Evolutionary conservation across 2,113 vertebrate genomes (phyloP).

Genomic region (Hymenochirus boettgeri): DNA sequence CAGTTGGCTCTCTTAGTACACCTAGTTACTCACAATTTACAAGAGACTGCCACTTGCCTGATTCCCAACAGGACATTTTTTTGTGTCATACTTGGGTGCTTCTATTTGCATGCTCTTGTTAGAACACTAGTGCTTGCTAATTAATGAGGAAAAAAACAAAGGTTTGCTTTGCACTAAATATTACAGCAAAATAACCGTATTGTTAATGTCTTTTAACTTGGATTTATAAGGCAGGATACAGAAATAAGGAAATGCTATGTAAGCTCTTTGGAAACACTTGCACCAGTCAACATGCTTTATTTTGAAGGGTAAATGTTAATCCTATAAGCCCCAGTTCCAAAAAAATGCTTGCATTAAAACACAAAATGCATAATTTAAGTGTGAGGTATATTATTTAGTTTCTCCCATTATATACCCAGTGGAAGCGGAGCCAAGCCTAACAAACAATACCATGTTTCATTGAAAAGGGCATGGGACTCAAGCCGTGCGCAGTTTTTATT

Average conservation of each 20-base stretch:
- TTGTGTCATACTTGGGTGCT: too few species aligned
- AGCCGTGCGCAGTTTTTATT: conserved; percentile 52
- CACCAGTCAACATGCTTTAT: conserved; percentile 35
- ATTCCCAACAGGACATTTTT: too few species aligned
- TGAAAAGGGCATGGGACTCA: conserved; percentile 48
- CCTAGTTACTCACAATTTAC: too few species aligned
- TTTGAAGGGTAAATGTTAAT: conserved; percentile 41
- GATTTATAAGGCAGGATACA: conserved; percentile 4
- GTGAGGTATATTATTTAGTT: conserved; percentile 41
- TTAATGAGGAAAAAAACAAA: too few species aligned
- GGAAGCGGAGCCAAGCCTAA: conserved; percentile 47
- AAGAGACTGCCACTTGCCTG: too few species aligned
- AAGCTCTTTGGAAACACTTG: conserved; percentile 36
- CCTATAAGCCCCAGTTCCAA: conserved; percentile 47
- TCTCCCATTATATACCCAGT: conserved; percentile 42
- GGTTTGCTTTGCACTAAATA: background rate
- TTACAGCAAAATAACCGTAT: background rate
- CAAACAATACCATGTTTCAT: conserved; percentile 48
- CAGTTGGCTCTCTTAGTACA: too few species aligned
- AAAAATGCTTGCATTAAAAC: conserved; percentile 39
- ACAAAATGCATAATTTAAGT: conserved; percentile 44
- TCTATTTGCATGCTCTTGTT: too few species aligned
- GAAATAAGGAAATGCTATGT: conserved; percentile 32
- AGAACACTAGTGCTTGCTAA: too few species aligned
- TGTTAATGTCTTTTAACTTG: conserved; percentile 9